Percentiles rank a stretch among this genome's conserved stretches.
Conservation (phyloP, 1,140 invertebrate species). For the Helicorthomorpha holstii region DNA sequence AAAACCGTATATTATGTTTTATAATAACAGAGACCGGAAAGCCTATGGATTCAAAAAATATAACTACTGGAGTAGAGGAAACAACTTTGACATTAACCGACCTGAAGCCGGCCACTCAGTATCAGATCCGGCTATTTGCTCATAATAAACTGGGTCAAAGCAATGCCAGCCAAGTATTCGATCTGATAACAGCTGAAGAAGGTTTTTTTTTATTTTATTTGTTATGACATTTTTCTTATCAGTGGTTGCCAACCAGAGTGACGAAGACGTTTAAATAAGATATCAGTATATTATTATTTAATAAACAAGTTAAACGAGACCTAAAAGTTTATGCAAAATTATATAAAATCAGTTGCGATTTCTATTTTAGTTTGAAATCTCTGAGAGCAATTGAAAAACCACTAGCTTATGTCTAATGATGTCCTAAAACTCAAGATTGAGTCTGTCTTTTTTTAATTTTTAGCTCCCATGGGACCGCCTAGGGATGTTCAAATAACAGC, state of each 20-base stretch:
- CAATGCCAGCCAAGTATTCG: conserved; percentile 76
- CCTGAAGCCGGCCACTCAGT: conserved; percentile 74
- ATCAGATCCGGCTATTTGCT: conserved; percentile 79
- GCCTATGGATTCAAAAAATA: not conserved
- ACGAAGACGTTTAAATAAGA: no score
- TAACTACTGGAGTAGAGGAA: conserved; percentile 22
- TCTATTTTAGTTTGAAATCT: not conserved
- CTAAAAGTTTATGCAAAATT: no score
- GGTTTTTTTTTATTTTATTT: no score
- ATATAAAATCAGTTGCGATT: no score
- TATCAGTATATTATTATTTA: no score
- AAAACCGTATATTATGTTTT: not conserved
- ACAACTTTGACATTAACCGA: conserved; percentile 62
- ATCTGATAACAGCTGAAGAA: conserved; percentile 88
- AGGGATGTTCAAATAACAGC: conserved; percentile 60
- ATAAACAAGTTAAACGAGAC: no score
- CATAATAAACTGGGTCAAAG: conserved; percentile 87
- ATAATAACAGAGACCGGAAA: not conserved
- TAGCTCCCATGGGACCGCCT: conserved; percentile 31
- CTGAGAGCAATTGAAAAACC: not conserved
- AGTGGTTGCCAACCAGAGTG: no score
- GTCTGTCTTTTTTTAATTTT: conserved; percentile 1
- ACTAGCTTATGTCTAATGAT: not conserved
- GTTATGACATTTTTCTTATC: no score
- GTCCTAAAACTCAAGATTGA: not conserved